These are phyloP conservation scores for Caenorhabditis sp. DNA, from an alignment of 2,888 invertebrate species.

Conservation along the genomic window DNA sequence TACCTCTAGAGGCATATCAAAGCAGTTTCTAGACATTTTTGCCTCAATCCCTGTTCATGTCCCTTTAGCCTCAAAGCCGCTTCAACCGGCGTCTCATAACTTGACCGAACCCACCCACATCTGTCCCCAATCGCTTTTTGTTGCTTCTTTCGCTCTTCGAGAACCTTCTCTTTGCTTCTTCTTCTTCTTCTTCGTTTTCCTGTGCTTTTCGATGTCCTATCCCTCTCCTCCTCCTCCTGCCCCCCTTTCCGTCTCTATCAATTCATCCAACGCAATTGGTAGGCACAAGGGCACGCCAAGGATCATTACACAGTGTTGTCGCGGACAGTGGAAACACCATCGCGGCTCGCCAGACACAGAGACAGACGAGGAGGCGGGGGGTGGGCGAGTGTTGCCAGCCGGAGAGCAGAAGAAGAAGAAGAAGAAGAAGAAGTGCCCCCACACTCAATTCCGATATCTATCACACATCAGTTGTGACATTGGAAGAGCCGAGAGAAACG, in stretches of 20 bases:
- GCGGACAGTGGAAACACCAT: not conserved
- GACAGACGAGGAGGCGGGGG: not conserved
- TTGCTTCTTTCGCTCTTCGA: not conserved
- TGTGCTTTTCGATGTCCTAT: not conserved
- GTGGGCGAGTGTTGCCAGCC: not conserved
- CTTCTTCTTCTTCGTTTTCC: not conserved
- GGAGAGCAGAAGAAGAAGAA: too few species aligned
- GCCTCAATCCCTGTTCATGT: too few species aligned
- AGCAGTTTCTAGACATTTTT: too few species aligned
- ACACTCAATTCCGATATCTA: not conserved
- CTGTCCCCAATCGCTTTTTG: constrained; percentile 5
- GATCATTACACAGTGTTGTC: not conserved
- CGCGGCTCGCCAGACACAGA: not conserved
- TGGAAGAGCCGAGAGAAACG: not conserved
- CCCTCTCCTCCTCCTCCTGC: not conserved
- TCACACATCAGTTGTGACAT: constrained; percentile 15
- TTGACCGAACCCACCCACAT: constrained; percentile 1
- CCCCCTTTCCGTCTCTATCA: not conserved
- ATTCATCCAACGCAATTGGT: not conserved
- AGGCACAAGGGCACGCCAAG: not conserved
- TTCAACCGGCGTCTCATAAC: too few species aligned
- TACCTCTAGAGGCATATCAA: too few species aligned
- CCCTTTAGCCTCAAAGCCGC: too few species aligned
- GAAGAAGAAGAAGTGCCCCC: not conserved
- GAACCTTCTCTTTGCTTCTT: not conserved